Percentiles rank a stretch among this genome's conserved stretches.
These are phyloP conservation scores for Poeciliopsis retropinna DNA, from an alignment of 2,113 vertebrate genomes.

Conservation along the genomic window DNA sequence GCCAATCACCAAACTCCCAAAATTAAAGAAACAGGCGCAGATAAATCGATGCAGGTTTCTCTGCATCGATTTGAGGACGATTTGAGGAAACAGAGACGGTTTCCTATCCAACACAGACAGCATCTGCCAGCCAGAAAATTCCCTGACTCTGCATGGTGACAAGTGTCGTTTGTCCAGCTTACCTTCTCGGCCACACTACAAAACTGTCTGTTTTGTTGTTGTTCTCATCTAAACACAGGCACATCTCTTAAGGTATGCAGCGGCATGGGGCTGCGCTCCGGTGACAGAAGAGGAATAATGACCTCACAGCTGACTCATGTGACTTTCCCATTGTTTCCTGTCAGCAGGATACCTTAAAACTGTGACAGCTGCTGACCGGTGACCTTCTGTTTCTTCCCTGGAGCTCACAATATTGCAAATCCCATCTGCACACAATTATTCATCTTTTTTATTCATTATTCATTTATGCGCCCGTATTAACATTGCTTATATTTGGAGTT, in stretches of 20 bases:
- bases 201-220: not conserved
- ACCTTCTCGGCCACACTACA: not conserved
- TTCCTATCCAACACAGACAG: too few species aligned
- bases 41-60: not conserved
- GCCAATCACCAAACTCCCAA: too few species aligned
- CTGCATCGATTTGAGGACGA: too few species aligned
- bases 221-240: not conserved
- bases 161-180: not conserved
- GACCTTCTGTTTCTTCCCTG: conserved; percentile 8
- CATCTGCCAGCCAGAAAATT: not conserved
- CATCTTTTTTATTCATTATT: conserved; percentile 13
- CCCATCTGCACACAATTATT: conserved; percentile 30
- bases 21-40: too few species aligned
- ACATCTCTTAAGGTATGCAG: not conserved
- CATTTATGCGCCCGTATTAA: conserved; percentile 30
- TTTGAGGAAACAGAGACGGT: too few species aligned
- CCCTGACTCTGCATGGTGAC: not conserved
- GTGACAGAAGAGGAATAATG: not conserved
- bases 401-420: conserved; percentile 16
- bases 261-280: not conserved
- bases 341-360: conserved; percentile 5
- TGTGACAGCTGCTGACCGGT: not conserved
- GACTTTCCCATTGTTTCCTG: not conserved
- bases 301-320: not conserved
- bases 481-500: not conserved